Evolutionary conservation across 2,888 invertebrate species (phyloP), one percentile per base, ranked within the genome.

Genomic region (Cryptus viduatorius): DNA sequence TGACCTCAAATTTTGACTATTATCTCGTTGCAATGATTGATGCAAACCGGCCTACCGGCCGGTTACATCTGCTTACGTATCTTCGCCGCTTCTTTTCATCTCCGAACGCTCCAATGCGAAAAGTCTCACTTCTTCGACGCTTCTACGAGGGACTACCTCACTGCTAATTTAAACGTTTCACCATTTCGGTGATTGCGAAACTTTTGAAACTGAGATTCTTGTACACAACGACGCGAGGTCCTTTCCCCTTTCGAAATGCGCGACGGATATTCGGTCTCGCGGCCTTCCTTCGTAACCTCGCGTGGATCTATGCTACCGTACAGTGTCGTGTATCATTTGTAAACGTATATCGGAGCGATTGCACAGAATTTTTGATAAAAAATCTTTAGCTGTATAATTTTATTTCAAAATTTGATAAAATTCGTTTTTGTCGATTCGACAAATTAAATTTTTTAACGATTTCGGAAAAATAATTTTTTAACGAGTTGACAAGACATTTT

Each of bases 241-340:
- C 88, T 89, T 89, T 89, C 88, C 90, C 89, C 89, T 89, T 89
- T 89, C 90, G 87, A 81, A 86, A 80, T 86, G 85, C 83, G 88
- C 72, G 14, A 37, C 37, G 37, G 37, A 71, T 69, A 72, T 69
- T 79, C 78, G 64, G 61, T 37, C 29, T 44, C 73, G 46, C 42
- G 44, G 61, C 46, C 37, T 46, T 29, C 10, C n/a, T 65, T 65
- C 65, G 37, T 7, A 46, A 46, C 19, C 59, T 44, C 59, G 44
- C 73, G 31, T 61, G 61, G 14, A 14, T 10, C 31, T 29, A 61
- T 29, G 14, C 29, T 61, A 61, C 29, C 29, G 29, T 61, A 5
- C 31, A 29, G 12, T 29, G 29, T 61, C 61, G 61, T n/a, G 5
- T 61, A 31, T 31, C 4, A 14, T 29, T 29, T 29, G 29, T 61